Conservation (phyloP, 2,888 invertebrate genomes). For the Hypolimnas misippus region DNA sequence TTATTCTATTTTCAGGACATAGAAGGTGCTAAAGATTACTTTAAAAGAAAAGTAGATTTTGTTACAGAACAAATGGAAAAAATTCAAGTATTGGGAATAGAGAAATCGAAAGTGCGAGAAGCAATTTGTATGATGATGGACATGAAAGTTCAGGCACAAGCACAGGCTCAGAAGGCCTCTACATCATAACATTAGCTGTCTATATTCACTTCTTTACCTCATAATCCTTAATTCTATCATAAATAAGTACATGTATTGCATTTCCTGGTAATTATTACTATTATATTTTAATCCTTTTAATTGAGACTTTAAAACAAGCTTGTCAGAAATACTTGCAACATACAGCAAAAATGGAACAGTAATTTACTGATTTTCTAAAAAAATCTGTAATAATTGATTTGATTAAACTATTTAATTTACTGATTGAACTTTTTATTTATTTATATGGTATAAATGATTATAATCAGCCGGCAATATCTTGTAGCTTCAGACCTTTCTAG, state of each 20-base stretch:
- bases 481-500: too few species aligned
- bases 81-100: slow-evolving; percentile 91
- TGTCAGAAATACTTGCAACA: slow-evolving; percentile 6
- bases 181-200: slow-evolving; percentile 61
- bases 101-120: slow-evolving; percentile 92
- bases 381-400: slow-evolving; percentile 8
- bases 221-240: slow-evolving; percentile 25
- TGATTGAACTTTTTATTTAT: slow-evolving; percentile 11
- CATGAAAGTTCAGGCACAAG: slow-evolving; percentile 86
- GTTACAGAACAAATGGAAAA: slow-evolving; percentile 98
- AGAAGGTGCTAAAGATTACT: slow-evolving; percentile 94
- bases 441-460: too few species aligned
- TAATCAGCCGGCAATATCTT: too few species aligned
- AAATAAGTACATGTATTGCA: slow-evolving; percentile 27
- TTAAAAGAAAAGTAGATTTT: slow-evolving; percentile 94
- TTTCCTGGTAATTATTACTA: slow-evolving; percentile 5
- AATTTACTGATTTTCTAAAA: slow-evolving; percentile 20
- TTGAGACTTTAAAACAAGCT: slow-evolving; percentile 16
- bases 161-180: slow-evolving; percentile 67
- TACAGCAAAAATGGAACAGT: slow-evolving; percentile 4
- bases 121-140: slow-evolving; percentile 91
- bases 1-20: slow-evolving; percentile 83
- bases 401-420: slow-evolving; percentile 35
- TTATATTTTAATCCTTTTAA: slow-evolving; percentile 1
- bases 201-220: slow-evolving; percentile 27